Base-by-base conservation (phyloP, 1,140 invertebrate genomes). In the Dreissena rostriformis region DNA sequence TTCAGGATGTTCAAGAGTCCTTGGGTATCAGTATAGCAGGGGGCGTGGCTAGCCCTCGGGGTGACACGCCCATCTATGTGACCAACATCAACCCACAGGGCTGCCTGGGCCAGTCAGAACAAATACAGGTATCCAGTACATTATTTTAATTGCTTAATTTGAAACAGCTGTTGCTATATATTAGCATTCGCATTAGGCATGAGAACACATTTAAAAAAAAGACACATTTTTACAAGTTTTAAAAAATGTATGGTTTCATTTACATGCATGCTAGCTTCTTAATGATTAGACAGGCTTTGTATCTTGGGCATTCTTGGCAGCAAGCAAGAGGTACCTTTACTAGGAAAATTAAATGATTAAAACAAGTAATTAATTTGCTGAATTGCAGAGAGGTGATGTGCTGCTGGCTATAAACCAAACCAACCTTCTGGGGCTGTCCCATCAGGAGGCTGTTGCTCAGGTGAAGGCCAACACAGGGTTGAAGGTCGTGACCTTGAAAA, bases 1-100 rank as follows among this genome's bases (percentile, higher is more conserved):
- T 82, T 5, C 79, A 94, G 93, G 91, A 92, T 70, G 79, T 87
- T 0, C 75, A 86, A 67, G 94, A 95, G 89, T 93, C 90, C 24
- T 86, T 95, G 57, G 94, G 94, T n/a, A 93, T 95, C 88, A 92
- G 94, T 82, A 94, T 95, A 67, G 94, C 94, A 53, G 94, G 94
- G 26, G 94, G 94, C 0, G 67, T 94, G 19, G 89, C 89, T 65
- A 94, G 93, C 85, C 94, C 93, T 55, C 89, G 94, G 78, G 94
- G 94, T 22, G 94, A 95, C 88, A 94, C 93, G 17, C 94, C 94
- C 22, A 92, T 95, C 53, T 95, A 95, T 86, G 92, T 95, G 67
- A 94, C 94, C 15, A 95, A 95, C 86, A 94, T 95, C 74, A 93
- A 94, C 82, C 92, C 92, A 12, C 91, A 93, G 26, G 94, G 94